A percentile compares a stretch with the other conserved stretches of the same genome.
phyloP scores from a whole-genome alignment of 2,797 vertebrate species.

The Varecia variegata region DNA sequence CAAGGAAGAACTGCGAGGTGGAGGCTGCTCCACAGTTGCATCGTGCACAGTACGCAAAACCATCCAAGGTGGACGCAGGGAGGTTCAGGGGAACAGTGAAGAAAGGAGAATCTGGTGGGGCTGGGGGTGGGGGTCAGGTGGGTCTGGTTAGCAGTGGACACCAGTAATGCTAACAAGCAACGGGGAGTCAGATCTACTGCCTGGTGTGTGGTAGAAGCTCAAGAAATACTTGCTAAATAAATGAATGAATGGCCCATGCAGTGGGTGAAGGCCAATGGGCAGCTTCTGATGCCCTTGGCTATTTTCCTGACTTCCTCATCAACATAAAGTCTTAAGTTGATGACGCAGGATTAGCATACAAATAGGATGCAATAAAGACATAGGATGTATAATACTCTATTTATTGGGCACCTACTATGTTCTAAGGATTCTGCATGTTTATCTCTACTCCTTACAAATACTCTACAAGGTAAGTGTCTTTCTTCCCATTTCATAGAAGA shows the following conservation, averaged over 20 bases:
- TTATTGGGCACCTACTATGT: not conserved
- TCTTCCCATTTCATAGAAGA: not conserved
- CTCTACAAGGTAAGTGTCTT: not conserved
- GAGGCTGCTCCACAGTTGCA: not conserved
- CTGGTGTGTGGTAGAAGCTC: not conserved
- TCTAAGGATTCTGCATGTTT: not conserved
- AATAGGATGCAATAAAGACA: not conserved
- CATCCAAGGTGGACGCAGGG: too few relatives aligned
- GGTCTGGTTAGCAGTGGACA: not conserved
- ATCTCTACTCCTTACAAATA: not conserved
- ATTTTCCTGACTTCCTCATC: not conserved
- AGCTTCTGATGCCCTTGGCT: not conserved
- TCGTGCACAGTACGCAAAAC: not conserved
- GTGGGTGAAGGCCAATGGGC: not conserved
- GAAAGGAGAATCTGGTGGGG: not conserved
- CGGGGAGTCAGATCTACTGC: not conserved
- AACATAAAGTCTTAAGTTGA: not conserved
- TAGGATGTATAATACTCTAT: not conserved
- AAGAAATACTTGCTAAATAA: not conserved
- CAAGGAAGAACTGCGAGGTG: not conserved
- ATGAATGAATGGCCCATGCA: not conserved
- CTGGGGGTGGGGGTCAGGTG: not conserved
- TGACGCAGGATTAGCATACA: not conserved
- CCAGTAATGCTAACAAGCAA: not conserved
- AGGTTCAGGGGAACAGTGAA: not conserved